These are phyloP conservation scores for Lycodopsis pacificus DNA, from an alignment of 2,797 vertebrate species.

Conservation along the genomic window DNA sequence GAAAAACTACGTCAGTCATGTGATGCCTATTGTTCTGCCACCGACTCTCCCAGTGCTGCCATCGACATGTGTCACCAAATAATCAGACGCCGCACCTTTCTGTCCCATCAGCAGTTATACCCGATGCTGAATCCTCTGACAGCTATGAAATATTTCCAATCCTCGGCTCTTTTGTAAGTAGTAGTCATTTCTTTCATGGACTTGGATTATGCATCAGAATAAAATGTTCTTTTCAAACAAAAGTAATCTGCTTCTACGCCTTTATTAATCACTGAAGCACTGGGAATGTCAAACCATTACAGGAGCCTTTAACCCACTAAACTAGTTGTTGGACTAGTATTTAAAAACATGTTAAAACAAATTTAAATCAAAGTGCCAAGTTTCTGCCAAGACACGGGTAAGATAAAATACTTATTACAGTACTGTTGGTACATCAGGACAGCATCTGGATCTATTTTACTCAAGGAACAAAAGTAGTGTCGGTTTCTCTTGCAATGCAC, in stretches of 20 bases:
- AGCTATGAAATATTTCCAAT: not conserved
- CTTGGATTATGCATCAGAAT: not conserved
- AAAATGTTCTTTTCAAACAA: not conserved
- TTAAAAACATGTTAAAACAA: constrained; percentile 11
- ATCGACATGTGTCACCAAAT: constrained; percentile 37
- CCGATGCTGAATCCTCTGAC: not conserved
- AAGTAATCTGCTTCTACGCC: not conserved
- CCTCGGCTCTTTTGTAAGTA: not conserved
- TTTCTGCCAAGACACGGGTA: not conserved
- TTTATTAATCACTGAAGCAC: constrained; percentile 1
- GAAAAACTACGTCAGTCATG: not conserved
- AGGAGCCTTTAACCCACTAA: constrained; percentile 6
- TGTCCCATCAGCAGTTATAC: not conserved
- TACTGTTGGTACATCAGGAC: not conserved
- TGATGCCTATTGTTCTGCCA: constrained; percentile 26
- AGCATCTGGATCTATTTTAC: not conserved
- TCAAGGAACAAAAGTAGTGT: not conserved
- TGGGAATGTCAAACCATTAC: constrained; percentile 6
- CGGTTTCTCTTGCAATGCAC: not conserved
- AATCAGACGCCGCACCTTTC: constrained; percentile 41
- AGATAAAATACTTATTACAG: not conserved
- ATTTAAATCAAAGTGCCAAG: not conserved
- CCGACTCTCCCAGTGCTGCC: constrained; percentile 19
- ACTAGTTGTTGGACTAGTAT: not conserved
- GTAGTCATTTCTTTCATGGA: not conserved